Conservation (phyloP, 2,113 vertebrate species). For the Dipodomys stephensi region DNA sequence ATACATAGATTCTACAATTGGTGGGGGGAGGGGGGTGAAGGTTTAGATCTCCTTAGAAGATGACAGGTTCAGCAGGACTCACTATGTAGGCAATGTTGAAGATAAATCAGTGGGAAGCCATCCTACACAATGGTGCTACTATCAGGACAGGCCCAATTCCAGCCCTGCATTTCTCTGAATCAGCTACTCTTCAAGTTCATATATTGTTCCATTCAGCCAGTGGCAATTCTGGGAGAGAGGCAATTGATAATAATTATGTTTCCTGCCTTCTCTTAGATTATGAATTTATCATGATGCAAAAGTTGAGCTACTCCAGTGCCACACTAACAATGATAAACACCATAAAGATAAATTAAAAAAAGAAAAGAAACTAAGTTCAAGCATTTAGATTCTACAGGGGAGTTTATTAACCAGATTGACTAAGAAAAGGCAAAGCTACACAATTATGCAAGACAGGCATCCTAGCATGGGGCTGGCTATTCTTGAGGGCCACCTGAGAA, state of each 20-base stretch:
- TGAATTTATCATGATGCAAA: constrained; percentile 82
- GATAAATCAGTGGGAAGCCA: neutral
- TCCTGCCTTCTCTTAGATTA: constrained; percentile 80
- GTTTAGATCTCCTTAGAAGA: constrained; percentile 48
- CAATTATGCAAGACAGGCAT: constrained; percentile 58
- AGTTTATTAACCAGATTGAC: constrained; percentile 77
- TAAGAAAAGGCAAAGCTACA: constrained; percentile 59
- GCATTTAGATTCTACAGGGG: constrained; percentile 66
- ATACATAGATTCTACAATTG: neutral
- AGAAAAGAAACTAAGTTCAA: constrained; percentile 73
- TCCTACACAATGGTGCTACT: neutral
- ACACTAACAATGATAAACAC: constrained; percentile 82
- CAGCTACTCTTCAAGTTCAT: constrained; percentile 66
- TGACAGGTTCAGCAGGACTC: constrained; percentile 1
- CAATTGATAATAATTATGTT: constrained; percentile 83
- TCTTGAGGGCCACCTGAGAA: constrained; percentile 56
- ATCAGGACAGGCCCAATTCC: constrained; percentile 8
- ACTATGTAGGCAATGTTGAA: neutral
- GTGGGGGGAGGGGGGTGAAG: neutral
- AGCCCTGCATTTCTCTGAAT: constrained; percentile 57
- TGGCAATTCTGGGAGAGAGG: constrained; percentile 64
- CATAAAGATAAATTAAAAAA: constrained; percentile 62
- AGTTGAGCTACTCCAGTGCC: constrained; percentile 72
- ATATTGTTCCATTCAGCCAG: constrained; percentile 66
- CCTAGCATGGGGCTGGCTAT: constrained; percentile 27